Evolutionary conservation across 2,797 vertebrate species (phyloP).

Genomic region (Myotis myotis): DNA sequence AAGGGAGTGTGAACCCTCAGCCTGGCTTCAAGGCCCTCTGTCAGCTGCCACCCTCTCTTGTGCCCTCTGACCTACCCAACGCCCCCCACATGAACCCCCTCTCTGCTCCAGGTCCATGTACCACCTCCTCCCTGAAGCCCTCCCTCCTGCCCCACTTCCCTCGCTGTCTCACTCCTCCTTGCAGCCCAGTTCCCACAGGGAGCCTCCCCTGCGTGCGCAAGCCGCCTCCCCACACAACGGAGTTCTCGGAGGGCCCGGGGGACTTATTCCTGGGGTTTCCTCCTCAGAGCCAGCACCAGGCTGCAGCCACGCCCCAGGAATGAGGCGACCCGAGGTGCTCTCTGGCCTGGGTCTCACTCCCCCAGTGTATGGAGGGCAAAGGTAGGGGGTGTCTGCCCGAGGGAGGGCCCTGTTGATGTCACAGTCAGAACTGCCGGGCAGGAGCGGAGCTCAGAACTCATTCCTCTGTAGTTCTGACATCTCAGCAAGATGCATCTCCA

Average conservation of each 20-base stretch:
- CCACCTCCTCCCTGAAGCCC: neutral
- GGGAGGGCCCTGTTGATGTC: accelerated
- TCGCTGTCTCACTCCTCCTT: neutral
- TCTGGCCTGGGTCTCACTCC: neutral
- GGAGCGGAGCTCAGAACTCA: neutral
- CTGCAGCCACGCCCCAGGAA: neutral
- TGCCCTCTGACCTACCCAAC: neutral
- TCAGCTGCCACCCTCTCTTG: neutral
- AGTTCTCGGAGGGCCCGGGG: neutral
- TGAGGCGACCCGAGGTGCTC: neutral
- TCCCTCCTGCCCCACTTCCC: neutral
- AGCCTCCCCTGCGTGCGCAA: neutral
- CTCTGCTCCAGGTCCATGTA: neutral
- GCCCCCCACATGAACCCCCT: accelerated
- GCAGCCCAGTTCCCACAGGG: accelerated
- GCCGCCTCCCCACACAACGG: accelerated
- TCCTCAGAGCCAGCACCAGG: accelerated
- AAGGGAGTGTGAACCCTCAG: neutral
- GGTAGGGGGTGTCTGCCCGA: neutral
- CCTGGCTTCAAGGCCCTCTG: neutral
- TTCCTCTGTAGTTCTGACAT: no score
- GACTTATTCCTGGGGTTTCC: neutral
- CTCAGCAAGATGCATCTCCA: neutral
- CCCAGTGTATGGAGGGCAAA: neutral
- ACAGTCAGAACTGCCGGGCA: neutral